phyloP scores from a whole-genome alignment of 2,113 vertebrate species.

The Rhinopomastus cyanomelas region DNA sequence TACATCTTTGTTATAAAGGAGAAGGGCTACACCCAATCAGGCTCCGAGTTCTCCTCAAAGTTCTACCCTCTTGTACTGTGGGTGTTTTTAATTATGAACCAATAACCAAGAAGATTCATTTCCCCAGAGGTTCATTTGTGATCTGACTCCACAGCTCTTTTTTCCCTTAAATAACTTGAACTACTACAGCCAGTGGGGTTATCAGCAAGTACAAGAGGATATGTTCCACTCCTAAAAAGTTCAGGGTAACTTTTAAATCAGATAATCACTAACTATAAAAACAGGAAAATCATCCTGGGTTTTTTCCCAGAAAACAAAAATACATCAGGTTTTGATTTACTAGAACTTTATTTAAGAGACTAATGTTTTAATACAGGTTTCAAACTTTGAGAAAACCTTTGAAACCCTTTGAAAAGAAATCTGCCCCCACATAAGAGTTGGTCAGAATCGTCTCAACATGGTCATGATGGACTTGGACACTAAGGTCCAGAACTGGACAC shows the following conservation, averaged over 20 bases:
- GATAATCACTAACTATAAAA: background rate
- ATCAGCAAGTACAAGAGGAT: background rate
- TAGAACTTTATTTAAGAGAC: background rate
- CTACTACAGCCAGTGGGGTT: background rate
- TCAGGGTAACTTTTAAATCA: background rate
- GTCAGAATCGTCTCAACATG: no score
- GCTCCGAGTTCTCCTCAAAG: background rate
- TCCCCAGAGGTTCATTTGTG: background rate
- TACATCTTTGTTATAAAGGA: background rate
- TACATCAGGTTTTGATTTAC: background rate
- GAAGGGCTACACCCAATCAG: background rate
- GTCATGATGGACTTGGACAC: no score
- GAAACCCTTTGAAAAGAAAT: background rate
- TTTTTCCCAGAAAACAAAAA: background rate
- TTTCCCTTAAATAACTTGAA: background rate
- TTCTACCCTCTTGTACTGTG: background rate
- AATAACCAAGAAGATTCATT: background rate
- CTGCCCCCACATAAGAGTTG: no score
- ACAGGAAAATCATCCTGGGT: background rate
- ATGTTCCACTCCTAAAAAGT: background rate
- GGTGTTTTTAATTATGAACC: conserved; percentile 4
- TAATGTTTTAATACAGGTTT: background rate
- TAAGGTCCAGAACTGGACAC: no score
- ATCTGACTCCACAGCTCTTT: background rate
- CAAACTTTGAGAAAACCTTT: background rate